Evolutionary conservation across 2,797 vertebrate species (phyloP).

Genomic region (Novumbra hubbsi): DNA sequence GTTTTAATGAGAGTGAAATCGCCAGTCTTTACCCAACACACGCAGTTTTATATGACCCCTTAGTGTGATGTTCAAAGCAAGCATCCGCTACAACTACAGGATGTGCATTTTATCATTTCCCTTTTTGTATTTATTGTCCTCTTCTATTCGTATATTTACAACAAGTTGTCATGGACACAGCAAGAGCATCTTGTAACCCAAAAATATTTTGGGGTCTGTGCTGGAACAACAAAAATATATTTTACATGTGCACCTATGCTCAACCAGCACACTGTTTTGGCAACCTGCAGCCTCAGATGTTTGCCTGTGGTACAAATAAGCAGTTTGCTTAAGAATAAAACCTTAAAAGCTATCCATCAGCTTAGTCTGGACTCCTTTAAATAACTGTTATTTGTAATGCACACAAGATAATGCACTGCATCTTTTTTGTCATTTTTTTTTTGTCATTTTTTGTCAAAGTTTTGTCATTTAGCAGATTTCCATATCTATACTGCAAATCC

Average conservation of each 20-base stretch:
- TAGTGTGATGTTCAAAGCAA: conserved; percentile 72
- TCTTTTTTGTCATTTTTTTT: no score
- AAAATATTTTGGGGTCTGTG: not conserved
- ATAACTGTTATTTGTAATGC: no score
- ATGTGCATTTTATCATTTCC: conserved; percentile 65
- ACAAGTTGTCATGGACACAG: conserved; percentile 45
- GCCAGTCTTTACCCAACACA: conserved; percentile 69
- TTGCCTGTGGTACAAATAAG: no score
- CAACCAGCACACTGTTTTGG: no score
- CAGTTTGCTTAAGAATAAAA: no score
- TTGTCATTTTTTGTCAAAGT: no score
- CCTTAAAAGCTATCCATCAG: no score
- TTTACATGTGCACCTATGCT: no score
- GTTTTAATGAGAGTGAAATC: conserved; percentile 73
- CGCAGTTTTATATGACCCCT: conserved; percentile 75
- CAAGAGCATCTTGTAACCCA: conserved; percentile 6
- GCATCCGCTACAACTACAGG: conserved; percentile 65
- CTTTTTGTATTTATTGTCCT: conserved; percentile 59
- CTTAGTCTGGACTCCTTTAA: no score
- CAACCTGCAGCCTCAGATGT: no score
- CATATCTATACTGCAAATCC: not conserved
- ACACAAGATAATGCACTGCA: no score
- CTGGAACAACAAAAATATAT: conserved; percentile 2
- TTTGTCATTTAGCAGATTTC: no score
- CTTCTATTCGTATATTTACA: conserved; percentile 60